These are phyloP conservation scores for Drosophila rubida DNA, from an alignment of 2,888 invertebrate species.

Conservation along the genomic window DNA sequence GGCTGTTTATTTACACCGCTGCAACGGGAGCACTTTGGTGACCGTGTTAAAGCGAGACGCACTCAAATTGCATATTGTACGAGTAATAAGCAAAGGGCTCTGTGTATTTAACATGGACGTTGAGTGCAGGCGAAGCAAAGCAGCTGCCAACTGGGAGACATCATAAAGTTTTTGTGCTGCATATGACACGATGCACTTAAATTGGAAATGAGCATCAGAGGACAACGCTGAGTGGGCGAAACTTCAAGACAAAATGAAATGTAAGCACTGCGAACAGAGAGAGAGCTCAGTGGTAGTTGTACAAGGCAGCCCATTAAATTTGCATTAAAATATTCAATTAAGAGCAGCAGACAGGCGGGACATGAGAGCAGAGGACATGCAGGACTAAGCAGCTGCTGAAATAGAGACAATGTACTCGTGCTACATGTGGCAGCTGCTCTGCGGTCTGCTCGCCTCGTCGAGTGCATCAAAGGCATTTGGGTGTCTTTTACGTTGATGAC, in stretches of 20 bases:
- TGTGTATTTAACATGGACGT: not conserved
- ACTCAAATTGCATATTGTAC: not conserved
- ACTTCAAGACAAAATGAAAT: slow-evolving; percentile 61
- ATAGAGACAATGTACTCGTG: slow-evolving; percentile 13
- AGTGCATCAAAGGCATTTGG: slow-evolving; percentile 58
- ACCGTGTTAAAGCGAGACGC: slow-evolving; percentile 6
- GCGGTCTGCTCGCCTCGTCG: slow-evolving; percentile 14
- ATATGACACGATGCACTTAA: slow-evolving; percentile 37
- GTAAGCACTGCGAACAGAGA: slow-evolving; percentile 34
- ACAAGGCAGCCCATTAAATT: slow-evolving; percentile 65
- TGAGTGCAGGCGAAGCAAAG: not conserved
- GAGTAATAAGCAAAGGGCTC: not conserved
- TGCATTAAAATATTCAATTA: slow-evolving; percentile 77
- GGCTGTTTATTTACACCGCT: not conserved
- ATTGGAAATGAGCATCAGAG: slow-evolving; percentile 20
- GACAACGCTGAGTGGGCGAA: slow-evolving; percentile 23
- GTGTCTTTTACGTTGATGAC: slow-evolving; percentile 59
- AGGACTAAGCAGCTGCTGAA: slow-evolving; percentile 8
- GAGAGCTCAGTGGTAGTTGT: too few relatives aligned
- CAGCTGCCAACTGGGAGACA: slow-evolving; percentile 5
- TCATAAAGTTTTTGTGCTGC: slow-evolving; percentile 40
- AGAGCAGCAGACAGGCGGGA: slow-evolving; percentile 14
- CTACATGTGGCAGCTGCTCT: slow-evolving; percentile 37
- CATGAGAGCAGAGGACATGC: slow-evolving; percentile 1
- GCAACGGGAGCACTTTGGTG: slow-evolving; percentile 1